phyloP scores from a whole-genome alignment of 2,113 vertebrate species.

The Etheostoma cragini region DNA sequence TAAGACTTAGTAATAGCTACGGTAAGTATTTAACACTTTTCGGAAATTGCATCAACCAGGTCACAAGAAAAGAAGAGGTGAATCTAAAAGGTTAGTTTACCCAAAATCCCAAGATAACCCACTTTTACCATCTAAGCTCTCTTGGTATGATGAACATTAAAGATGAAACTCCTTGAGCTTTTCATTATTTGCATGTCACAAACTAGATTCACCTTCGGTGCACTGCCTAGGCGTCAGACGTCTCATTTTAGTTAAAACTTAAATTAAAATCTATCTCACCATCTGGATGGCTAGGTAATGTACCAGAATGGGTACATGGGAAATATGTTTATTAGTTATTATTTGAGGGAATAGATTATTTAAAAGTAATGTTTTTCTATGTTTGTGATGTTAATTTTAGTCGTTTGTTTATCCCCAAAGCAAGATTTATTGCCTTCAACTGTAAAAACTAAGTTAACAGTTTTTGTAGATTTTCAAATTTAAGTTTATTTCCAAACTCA shows the following conservation, averaged over 20 bases:
- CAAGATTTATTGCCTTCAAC: background rate
- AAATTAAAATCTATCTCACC: background rate
- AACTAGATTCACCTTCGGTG: background rate
- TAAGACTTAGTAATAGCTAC: background rate
- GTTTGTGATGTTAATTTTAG: background rate
- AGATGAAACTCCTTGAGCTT: conserved; percentile 4
- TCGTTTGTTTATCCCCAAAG: conserved; percentile 13
- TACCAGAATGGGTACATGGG: background rate
- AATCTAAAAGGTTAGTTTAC: background rate
- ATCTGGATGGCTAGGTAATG: background rate
- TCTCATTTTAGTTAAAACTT: background rate
- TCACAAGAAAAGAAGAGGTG: background rate
- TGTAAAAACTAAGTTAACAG: background rate
- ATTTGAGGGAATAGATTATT: background rate
- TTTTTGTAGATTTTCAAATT: conserved; percentile 20
- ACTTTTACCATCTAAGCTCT: background rate
- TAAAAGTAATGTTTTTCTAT: background rate
- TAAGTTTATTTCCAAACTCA: conserved; percentile 35
- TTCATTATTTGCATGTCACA: background rate
- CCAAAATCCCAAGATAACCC: background rate
- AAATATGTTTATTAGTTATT: background rate
- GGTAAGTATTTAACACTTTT: background rate
- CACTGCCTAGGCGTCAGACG: background rate
- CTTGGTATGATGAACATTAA: background rate
- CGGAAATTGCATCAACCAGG: background rate